Conservation (phyloP, 2,888 invertebrate species). For the Eurois occulta region DNA sequence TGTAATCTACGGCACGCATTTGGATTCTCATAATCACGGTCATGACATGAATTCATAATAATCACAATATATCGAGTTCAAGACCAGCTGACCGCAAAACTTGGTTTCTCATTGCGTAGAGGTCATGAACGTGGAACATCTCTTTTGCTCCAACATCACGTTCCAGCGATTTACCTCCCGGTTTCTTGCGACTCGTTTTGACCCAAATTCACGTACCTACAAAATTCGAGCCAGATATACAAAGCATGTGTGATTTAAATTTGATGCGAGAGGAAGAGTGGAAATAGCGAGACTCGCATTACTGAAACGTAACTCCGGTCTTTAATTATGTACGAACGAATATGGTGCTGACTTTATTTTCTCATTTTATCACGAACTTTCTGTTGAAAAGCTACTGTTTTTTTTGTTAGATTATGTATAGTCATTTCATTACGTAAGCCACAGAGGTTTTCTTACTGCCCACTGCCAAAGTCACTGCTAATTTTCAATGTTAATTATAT, state of each 20-base stretch:
- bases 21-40: slow-evolving; percentile 67
- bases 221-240: slow-evolving; percentile 28
- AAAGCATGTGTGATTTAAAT: slow-evolving; percentile 50
- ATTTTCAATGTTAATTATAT: slow-evolving; percentile 59
- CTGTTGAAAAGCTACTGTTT: slow-evolving; percentile 3
- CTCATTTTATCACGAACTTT: slow-evolving; percentile 34
- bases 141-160: slow-evolving; percentile 44
- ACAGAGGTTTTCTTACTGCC: slow-evolving; percentile 14
- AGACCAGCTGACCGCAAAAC: slow-evolving; percentile 71
- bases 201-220: slow-evolving; percentile 36
- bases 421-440: neutral
- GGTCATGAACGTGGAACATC: slow-evolving; percentile 58
- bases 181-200: slow-evolving; percentile 30
- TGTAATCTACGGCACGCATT: slow-evolving; percentile 60
- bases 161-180: slow-evolving; percentile 35
- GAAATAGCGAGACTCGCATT: slow-evolving; percentile 56
- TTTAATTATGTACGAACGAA: slow-evolving; percentile 55
- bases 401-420: slow-evolving; percentile 5
- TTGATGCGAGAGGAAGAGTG: slow-evolving; percentile 46
- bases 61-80: slow-evolving; percentile 68
- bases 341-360: slow-evolving; percentile 42
- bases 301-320: slow-evolving; percentile 53
- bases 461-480: slow-evolving; percentile 43
- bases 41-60: slow-evolving; percentile 73
- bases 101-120: slow-evolving; percentile 61